phyloP scores from a whole-genome alignment of 2,113 vertebrate species.

The Zosterops hypoxanthus region DNA sequence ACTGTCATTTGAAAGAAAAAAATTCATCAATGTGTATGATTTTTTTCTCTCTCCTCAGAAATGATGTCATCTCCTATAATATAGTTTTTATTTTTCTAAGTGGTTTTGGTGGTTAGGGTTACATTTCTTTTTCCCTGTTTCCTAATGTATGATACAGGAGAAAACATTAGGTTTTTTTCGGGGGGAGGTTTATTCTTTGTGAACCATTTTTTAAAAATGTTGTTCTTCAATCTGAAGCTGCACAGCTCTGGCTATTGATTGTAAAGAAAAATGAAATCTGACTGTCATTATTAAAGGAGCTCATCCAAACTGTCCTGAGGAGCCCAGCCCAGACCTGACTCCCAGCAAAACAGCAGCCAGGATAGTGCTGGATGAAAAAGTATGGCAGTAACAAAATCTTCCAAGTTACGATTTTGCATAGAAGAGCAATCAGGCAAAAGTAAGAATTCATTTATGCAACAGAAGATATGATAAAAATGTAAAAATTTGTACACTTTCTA shows the following conservation, averaged over 20 bases:
- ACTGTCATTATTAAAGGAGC: not conserved
- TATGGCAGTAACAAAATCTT: not conserved
- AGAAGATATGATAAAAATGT: not conserved
- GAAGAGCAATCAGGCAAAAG: not conserved
- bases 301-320: not conserved
- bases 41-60: not conserved
- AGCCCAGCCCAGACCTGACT: not conserved
- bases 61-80: not conserved
- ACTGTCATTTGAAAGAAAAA: not conserved
- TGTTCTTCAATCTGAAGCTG: not conserved
- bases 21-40: no score
- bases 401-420: fast-evolving
- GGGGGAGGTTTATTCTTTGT: fast-evolving
- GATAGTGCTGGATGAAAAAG: not conserved
- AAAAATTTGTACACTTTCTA: not conserved
- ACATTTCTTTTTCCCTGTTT: not conserved
- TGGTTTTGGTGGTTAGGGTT: not conserved
- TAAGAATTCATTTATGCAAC: not conserved
- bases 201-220: not conserved
- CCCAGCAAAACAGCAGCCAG: not conserved
- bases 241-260: not conserved
- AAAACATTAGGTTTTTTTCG: not conserved
- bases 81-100: not conserved
- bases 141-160: not conserved
- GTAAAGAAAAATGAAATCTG: not conserved